Percentiles rank a stretch among this genome's conserved stretches.
These are phyloP conservation scores for Chelonoidis abingdonii DNA, from an alignment of 2,113 vertebrate species.

Conservation along the genomic window DNA sequence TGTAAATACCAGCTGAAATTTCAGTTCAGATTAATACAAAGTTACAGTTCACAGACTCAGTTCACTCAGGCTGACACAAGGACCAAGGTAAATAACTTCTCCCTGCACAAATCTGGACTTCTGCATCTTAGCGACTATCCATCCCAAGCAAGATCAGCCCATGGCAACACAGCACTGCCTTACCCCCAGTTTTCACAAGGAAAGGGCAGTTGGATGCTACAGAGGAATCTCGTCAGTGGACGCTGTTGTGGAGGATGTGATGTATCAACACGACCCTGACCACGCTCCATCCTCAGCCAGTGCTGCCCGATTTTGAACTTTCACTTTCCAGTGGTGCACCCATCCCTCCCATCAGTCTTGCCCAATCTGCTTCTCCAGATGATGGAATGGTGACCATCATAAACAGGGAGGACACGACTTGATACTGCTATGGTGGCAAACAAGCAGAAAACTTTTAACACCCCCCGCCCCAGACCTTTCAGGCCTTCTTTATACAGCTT, in stretches of 20 bases:
- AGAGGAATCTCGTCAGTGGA: neutral
- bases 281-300: neutral
- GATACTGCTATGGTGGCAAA: neutral
- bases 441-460: neutral
- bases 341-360: neutral
- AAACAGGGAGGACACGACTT: neutral
- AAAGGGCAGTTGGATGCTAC: neutral
- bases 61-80: accelerated
- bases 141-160: accelerated
- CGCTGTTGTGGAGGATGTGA: neutral
- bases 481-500: neutral
- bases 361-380: neutral
- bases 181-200: neutral
- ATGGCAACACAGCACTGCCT: neutral
- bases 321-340: neutral
- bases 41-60: neutral
- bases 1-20: neutral
- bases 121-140: neutral
- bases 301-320: neutral
- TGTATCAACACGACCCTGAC: neutral
- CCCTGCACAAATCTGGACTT: neutral
- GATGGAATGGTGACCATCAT: neutral
- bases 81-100: accelerated
- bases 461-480: neutral
- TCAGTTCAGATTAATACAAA: accelerated